Conservation (phyloP, 2,797 vertebrate species). For the Cuniculus paca region DNA sequence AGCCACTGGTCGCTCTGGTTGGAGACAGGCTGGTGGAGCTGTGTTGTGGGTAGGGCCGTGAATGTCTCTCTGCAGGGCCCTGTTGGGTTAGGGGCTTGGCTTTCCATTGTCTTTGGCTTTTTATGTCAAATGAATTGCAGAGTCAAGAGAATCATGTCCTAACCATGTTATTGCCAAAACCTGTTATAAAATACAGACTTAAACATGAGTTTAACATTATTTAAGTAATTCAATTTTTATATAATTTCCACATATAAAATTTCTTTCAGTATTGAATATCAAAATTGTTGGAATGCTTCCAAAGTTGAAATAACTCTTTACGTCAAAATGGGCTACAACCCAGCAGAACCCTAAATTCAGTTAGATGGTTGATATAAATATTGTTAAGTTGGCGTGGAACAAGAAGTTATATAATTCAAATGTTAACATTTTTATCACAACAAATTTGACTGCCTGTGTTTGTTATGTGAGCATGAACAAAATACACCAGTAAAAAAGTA, state of each 20-base stretch:
- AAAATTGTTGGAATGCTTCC: conserved; percentile 41
- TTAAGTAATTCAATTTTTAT: conserved; percentile 47
- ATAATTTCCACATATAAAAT: background rate
- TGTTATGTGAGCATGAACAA: conserved; percentile 34
- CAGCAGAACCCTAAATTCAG: conserved; percentile 40
- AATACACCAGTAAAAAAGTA: background rate
- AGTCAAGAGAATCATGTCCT: conserved; percentile 25
- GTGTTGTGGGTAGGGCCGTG: background rate
- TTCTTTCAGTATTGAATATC: background rate
- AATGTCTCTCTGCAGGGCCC: background rate
- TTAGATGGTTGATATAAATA: conserved; percentile 7
- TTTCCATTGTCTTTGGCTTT: conserved; percentile 57
- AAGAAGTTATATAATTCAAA: background rate
- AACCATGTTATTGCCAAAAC: background rate
- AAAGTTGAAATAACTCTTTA: conserved; percentile 54
- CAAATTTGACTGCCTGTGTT: conserved; percentile 15
- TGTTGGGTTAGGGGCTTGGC: conserved; percentile 22
- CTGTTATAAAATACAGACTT: background rate
- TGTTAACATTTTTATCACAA: conserved; percentile 29
- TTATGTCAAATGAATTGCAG: conserved; percentile 54
- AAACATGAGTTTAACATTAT: conserved; percentile 18
- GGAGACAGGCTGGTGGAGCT: background rate
- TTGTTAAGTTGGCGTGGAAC: background rate
- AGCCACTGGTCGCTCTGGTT: background rate
- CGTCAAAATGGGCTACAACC: conserved; percentile 40